phyloP scores from a whole-genome alignment of 2,113 vertebrate species.

The Pseudolaguvia tuberculata region DNA sequence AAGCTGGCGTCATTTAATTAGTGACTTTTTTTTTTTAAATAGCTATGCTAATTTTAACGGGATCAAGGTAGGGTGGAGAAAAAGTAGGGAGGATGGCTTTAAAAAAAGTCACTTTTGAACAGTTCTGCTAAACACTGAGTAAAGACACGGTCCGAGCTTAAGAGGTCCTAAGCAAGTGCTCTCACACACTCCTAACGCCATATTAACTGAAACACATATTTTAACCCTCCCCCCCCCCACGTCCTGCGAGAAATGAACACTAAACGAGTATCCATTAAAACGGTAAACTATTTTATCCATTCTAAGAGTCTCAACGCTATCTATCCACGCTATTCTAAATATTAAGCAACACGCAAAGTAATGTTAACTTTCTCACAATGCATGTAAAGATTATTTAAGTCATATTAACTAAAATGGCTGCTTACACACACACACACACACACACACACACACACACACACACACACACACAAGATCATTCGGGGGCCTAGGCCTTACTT shows the following conservation, averaged over 20 bases:
- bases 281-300: background rate
- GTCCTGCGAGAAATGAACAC: background rate
- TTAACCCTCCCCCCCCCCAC: too few species aligned
- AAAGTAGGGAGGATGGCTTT: slow-evolving; percentile 18
- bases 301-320: background rate
- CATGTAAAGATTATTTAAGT: background rate
- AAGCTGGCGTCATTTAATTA: background rate
- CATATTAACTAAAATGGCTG: background rate
- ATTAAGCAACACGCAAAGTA: background rate
- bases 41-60: slow-evolving; percentile 27
- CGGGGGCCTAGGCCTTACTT: slow-evolving; percentile 43
- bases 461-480: slow-evolving; percentile 34
- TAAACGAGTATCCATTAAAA: background rate
- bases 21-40: background rate
- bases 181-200: background rate
- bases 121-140: background rate
- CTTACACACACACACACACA: background rate
- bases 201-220: too few species aligned
- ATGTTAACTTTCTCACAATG: background rate
- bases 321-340: background rate
- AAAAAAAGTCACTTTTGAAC: background rate
- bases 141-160: background rate
- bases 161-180: background rate
- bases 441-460: background rate
- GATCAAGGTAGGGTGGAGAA: slow-evolving; percentile 11